Conservation (phyloP, 1,140 invertebrate species). For the Ctenoplectra terminalis region DNA sequence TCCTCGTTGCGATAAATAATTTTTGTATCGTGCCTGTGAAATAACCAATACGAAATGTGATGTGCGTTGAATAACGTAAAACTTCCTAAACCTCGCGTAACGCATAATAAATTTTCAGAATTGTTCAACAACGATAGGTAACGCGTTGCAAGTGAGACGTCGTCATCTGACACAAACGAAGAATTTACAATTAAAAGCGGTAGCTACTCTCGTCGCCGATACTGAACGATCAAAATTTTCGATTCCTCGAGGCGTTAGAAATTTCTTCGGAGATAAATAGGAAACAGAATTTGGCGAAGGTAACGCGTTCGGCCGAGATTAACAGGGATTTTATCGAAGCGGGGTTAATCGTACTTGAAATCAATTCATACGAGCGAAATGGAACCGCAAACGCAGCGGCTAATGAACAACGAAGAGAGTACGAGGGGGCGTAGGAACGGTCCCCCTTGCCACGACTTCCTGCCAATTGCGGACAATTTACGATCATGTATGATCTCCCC, state of each 20-base stretch:
- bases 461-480: slow-evolving; percentile 83
- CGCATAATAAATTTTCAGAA: no score
- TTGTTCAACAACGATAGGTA: no score
- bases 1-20: not conserved
- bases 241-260: no score
- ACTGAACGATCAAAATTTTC: no score
- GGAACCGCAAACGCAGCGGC: slow-evolving; percentile 58
- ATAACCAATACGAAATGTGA: not conserved
- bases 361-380: slow-evolving; percentile 66
- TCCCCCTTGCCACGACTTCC: slow-evolving; percentile 79
- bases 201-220: no score
- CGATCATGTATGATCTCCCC: slow-evolving; percentile 81
- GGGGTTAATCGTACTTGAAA: slow-evolving; percentile 57
- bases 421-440: slow-evolving; percentile 75
- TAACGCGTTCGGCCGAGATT: not conserved
- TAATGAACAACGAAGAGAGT: slow-evolving; percentile 75
- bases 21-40: not conserved
- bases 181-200: no score
- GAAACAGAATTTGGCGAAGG: not conserved
- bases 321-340: not conserved
- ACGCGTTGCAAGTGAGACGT: no score
- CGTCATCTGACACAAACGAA: no score
- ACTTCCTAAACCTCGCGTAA: no score
- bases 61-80: no score
- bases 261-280: not conserved